Conservation (phyloP, 2,888 invertebrate genomes). For the Athalia rosae region DNA sequence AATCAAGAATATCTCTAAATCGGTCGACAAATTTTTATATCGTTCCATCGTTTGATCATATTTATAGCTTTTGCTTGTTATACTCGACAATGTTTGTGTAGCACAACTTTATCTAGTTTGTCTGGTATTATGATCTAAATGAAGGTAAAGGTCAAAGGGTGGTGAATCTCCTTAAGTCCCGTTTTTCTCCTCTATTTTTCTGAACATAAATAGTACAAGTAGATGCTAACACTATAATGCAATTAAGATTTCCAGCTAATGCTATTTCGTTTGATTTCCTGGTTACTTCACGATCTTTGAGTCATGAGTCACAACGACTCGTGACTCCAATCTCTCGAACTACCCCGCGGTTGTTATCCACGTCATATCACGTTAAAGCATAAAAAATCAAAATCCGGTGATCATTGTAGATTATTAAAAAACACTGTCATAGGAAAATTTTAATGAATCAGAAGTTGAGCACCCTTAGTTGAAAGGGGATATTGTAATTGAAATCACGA, state of each 20-base stretch:
- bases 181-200: not conserved
- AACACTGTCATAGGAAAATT: not conserved
- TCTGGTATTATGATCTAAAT: not conserved
- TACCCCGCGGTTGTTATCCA: not conserved
- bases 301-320: conserved; percentile 15
- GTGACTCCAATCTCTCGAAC: conserved; percentile 15
- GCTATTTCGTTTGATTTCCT: not conserved
- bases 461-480: no score
- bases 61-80: no score
- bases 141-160: conserved; percentile 7
- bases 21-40: no score
- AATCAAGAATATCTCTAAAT: no score
- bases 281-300: conserved; percentile 1
- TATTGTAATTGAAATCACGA: no score
- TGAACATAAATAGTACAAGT: not conserved
- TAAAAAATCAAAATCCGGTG: not conserved
- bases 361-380: no score
- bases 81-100: no score
- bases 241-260: conserved; percentile 18
- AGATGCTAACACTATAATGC: conserved; percentile 1
- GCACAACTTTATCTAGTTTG: not conserved
- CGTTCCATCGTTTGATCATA: no score
- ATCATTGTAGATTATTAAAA: not conserved
- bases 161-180: not conserved
- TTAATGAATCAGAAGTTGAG: no score